Evolutionary conservation across 2,797 vertebrate species (phyloP).

Genomic region (Pseudopleuronectes americanus): DNA sequence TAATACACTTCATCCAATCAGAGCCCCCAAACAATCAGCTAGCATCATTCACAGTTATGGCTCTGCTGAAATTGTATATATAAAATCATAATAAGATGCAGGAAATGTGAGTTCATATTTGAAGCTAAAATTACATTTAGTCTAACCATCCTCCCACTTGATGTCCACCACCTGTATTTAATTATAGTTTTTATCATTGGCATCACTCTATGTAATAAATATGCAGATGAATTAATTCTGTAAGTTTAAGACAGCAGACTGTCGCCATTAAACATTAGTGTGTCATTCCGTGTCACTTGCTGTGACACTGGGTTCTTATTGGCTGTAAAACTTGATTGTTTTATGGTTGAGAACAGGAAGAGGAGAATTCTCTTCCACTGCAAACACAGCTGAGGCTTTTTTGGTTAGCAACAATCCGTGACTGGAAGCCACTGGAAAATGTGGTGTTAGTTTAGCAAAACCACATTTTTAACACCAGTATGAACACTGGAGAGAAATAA

Average conservation of each 20-base stretch:
- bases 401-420: slow-evolving; percentile 1
- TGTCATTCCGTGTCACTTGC: slow-evolving; percentile 24
- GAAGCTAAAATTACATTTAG: too few relatives aligned
- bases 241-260: slow-evolving; percentile 18
- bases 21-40: too few relatives aligned
- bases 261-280: slow-evolving; percentile 26
- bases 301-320: slow-evolving; percentile 7
- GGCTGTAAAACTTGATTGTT: slow-evolving; percentile 32
- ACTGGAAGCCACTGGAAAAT: slow-evolving; percentile 7
- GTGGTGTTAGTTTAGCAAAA: slow-evolving; percentile 15
- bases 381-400: slow-evolving; percentile 19
- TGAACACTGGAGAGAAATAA: background rate
- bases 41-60: too few relatives aligned
- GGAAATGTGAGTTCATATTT: too few relatives aligned
- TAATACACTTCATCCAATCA: too few relatives aligned
- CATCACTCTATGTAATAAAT: slow-evolving; percentile 35
- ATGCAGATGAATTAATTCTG: slow-evolving; percentile 29
- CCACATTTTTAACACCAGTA: background rate
- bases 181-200: background rate
- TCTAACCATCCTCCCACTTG: too few relatives aligned
- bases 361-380: background rate
- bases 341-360: slow-evolving; percentile 48
- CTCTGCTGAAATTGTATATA: too few relatives aligned
- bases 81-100: too few relatives aligned
- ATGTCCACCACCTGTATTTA: background rate